These are phyloP conservation scores for Sebastes vulpes DNA, from an alignment of 2,797 vertebrate genomes.

Conservation along the genomic window DNA sequence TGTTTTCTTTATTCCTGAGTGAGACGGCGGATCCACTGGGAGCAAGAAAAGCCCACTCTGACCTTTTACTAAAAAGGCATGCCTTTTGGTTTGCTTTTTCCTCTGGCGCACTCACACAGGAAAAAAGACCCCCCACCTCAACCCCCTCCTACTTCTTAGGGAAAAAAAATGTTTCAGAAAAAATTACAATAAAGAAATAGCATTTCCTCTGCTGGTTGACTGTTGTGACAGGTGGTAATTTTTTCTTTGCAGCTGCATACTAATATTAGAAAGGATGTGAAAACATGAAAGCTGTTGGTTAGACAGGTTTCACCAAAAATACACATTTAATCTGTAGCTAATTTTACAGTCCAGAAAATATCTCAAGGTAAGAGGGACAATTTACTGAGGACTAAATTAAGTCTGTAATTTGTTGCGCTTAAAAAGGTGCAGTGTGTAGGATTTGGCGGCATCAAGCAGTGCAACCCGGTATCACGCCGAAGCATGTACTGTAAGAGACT, in stretches of 20 bases:
- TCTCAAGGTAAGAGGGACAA: conserved; percentile 5
- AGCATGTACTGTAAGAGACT: too few relatives aligned
- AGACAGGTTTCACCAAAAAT: conserved; percentile 18
- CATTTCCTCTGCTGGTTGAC: conserved; percentile 40
- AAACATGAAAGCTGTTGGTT: conserved; percentile 20
- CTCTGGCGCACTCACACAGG: conserved; percentile 24
- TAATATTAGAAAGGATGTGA: conserved; percentile 23
- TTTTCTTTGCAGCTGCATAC: conserved; percentile 21
- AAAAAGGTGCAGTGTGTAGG: neutral
- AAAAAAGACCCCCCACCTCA: neutral
- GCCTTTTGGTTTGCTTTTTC: conserved; percentile 38
- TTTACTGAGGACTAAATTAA: conserved; percentile 11
- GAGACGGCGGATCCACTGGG: conserved; percentile 52
- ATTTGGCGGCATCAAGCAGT: rapidly evolving
- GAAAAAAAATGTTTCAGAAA: conserved; percentile 9
- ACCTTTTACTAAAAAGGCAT: conserved; percentile 71
- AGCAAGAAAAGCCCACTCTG: conserved; percentile 62
- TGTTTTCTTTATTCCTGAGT: conserved; percentile 58
- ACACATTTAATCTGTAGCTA: neutral
- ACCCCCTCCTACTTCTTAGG: neutral
- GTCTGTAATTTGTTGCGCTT: conserved; percentile 31
- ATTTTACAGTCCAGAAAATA: conserved; percentile 21
- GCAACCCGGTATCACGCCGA: too few relatives aligned
- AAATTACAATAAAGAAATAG: conserved; percentile 33
- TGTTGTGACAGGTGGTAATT: conserved; percentile 55